Conservation (phyloP, 1,140 invertebrate species). For the Pentalonia nigronervosa region DNA sequence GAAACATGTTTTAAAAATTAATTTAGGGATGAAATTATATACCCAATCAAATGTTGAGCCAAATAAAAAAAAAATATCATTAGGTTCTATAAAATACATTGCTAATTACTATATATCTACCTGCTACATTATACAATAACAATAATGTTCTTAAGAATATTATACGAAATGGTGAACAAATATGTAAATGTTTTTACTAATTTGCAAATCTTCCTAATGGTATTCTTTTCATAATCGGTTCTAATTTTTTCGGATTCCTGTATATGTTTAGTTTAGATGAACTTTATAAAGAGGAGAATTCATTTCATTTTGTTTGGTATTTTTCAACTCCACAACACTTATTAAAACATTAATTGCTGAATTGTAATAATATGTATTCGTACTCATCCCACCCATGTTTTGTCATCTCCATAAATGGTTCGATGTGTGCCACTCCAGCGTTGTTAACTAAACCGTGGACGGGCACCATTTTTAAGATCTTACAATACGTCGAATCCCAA, state of each 20-base stretch:
- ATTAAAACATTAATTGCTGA: not conserved
- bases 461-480: constrained; percentile 67
- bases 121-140: not conserved
- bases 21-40: not conserved
- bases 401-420: constrained; percentile 72
- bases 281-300: too few relatives aligned
- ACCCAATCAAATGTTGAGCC: too few relatives aligned
- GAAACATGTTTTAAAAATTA: not conserved
- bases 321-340: not conserved
- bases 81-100: constrained; percentile 73
- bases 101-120: not conserved
- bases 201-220: constrained; percentile 74
- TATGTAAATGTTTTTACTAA: constrained; percentile 54
- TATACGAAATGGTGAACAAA: not conserved
- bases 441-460: constrained; percentile 88
- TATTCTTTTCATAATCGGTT: constrained; percentile 78
- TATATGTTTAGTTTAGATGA: too few relatives aligned
- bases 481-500: constrained; percentile 76
- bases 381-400: constrained; percentile 77
- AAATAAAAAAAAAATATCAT: too few relatives aligned
- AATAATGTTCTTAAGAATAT: not conserved
- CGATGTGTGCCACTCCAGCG: constrained; percentile 72
- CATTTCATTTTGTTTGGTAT: too few relatives aligned
- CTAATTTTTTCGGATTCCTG: constrained; percentile 75
- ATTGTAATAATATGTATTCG: constrained; percentile 59